phyloP scores from a whole-genome alignment of 2,113 vertebrate genomes.

The Xyliphius kryptos region DNA sequence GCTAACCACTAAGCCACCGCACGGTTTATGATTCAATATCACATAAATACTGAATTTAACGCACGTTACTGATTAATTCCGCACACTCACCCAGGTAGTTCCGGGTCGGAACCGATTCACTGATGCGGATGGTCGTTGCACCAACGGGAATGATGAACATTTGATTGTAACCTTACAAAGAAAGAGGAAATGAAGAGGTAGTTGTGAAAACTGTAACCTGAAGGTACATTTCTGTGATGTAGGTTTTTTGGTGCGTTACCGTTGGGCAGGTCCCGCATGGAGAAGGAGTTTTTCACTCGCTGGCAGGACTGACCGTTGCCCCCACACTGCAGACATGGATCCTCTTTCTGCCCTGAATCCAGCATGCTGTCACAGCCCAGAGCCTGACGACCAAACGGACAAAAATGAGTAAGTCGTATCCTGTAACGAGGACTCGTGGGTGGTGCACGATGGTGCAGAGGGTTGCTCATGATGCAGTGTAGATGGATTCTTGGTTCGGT shows the following conservation, averaged over 20 bases:
- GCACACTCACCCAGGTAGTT: slow-evolving; percentile 84
- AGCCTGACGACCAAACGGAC: slow-evolving; percentile 61
- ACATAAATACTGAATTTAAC: no score
- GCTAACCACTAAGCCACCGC: no score
- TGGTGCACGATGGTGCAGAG: no score
- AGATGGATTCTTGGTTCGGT: no score
- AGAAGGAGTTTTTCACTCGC: slow-evolving; percentile 71
- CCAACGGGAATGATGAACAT: slow-evolving; percentile 83
- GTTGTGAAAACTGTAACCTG: no score
- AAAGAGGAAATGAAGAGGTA: no score
- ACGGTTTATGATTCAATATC: no score
- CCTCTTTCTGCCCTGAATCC: slow-evolving; percentile 81
- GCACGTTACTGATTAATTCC: no score
- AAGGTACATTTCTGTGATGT: no score
- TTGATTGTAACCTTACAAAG: slow-evolving; percentile 84
- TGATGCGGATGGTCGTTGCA: slow-evolving; percentile 81
- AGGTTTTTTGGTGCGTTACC: slow-evolving; percentile 70
- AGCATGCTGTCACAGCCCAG: slow-evolving; percentile 88
- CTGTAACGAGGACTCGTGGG: no score
- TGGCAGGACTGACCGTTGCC: slow-evolving; percentile 79
- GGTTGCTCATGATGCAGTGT: no score
- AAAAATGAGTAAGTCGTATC: neutral
- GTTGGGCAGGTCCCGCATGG: slow-evolving; percentile 65
- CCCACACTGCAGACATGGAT: slow-evolving; percentile 88
- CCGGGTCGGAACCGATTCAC: slow-evolving; percentile 77